phyloP scores from a whole-genome alignment of 2,113 vertebrate species.

The Rhinogobius similis region DNA sequence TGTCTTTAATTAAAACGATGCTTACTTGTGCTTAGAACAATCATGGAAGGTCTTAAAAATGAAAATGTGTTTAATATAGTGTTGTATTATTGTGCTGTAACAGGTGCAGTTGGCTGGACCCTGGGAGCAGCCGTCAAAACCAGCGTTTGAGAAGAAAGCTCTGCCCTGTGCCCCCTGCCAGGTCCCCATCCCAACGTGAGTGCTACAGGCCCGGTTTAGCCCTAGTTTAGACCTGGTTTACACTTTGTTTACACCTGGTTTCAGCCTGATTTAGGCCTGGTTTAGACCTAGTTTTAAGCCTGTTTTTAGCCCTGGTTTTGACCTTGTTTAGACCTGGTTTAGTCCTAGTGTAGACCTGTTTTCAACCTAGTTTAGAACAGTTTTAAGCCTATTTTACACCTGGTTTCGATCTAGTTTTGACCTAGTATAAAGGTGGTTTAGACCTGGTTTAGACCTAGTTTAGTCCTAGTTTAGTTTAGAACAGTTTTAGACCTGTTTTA shows the following conservation, averaged over 20 bases:
- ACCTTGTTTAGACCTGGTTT: neutral
- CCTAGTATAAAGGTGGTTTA: too few species aligned
- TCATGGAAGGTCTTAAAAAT: neutral
- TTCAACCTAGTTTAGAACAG: neutral
- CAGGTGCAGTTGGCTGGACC: conserved; percentile 87
- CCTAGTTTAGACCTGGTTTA: neutral
- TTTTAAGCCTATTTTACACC: neutral
- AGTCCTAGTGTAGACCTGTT: neutral
- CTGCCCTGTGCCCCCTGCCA: conserved; percentile 88
- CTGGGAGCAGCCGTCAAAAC: conserved; percentile 88
- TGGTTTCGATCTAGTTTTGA: neutral
- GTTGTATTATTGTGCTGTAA: conserved; percentile 5
- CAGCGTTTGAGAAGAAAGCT: conserved; percentile 85
- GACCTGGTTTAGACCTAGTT: too few species aligned
- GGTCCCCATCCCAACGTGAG: conserved; percentile 87
- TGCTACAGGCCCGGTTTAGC: neutral
- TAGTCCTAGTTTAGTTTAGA: too few species aligned
- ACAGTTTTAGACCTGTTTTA: too few species aligned
- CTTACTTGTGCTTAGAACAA: too few species aligned
- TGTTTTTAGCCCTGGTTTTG: neutral
- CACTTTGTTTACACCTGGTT: neutral
- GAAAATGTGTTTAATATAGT: neutral
- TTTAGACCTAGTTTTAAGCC: neutral
- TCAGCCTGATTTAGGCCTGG: neutral
- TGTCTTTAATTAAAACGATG: too few species aligned